Evolutionary conservation across 2,113 vertebrate species (phyloP), one percentile per base, ranked within the genome.

Genomic region (Chionis minor): DNA sequence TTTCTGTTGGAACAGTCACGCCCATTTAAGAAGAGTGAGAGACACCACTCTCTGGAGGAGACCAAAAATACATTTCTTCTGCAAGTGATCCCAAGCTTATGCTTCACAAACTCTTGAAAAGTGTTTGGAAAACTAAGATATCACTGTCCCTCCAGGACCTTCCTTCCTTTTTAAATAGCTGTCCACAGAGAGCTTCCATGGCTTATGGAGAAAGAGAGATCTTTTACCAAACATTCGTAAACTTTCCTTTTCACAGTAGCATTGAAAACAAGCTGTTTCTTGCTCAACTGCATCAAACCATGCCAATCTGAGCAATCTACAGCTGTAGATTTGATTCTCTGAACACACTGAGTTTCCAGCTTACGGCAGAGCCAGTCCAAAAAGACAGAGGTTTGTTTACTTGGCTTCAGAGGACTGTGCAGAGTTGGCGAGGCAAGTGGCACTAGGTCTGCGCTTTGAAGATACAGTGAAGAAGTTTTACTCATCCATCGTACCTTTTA

Each of bases 401-500:
- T 80, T 72, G 51, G 70, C 58, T 94, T 84, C 79, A 81, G 45
- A 92, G 56, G 27, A 85, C 70, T 54, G 89, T 83, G 75, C 54
- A 89, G 22, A 81, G 35, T 40, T 44, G 63, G 33, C 7, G 12
- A 94, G 63, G n/a, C 40, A 93, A 84, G 12, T 13, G 4, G 58
- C 58, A 44, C 59, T 47, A 72, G 66, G 55, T 27, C 63, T 87
- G 38, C 45, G 81, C 18, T 86, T 91, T 13, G 47, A 86, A 63
- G 56, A 94, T 6, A 78, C 44, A 92, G 54, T 87, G 93, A 95
- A 67, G 28, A 87, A 70, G 8, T 85, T 87, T 65, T 88, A 89
- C 83, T 94, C 81, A 81, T 83, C 77, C 66, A 52, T 81, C 30
- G 63, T 61, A 83, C 54, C 27, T 88, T 95, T 96, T 96, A 95